These are phyloP conservation scores for Bombyx mandarina DNA, from an alignment of 1,140 invertebrate genomes.

Conservation along the genomic window DNA sequence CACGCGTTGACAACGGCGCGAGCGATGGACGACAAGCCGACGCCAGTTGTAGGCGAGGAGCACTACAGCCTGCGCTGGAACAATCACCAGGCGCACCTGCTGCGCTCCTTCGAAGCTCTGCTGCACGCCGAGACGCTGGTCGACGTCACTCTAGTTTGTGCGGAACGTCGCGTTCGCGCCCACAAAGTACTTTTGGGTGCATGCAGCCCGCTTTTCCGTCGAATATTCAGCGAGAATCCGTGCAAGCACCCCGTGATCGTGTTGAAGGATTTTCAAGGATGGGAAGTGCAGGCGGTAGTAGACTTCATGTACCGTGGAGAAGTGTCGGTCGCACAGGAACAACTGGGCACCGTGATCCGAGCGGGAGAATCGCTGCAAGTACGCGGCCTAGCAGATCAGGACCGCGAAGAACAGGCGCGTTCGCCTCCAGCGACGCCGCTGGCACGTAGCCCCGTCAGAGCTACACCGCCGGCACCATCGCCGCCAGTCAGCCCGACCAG, in stretches of 20 bases:
- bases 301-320: conserved; percentile 95
- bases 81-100: conserved; percentile 90
- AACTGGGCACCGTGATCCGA: conserved; percentile 84
- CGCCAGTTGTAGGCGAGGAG: conserved; percentile 71
- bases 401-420: conserved; percentile 60
- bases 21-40: conserved; percentile 58
- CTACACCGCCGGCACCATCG: conserved; percentile 48
- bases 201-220: conserved; percentile 91
- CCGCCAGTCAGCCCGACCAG: conserved; percentile 74
- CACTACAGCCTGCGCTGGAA: conserved; percentile 94
- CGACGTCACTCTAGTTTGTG: conserved; percentile 90
- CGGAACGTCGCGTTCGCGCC: conserved; percentile 84
- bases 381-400: conserved; percentile 82
- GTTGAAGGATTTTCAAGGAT: conserved; percentile 87
- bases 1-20: conserved; percentile 33
- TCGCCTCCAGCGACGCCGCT: conserved; percentile 68
- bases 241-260: conserved; percentile 95
- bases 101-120: conserved; percentile 87
- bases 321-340: conserved; percentile 88
- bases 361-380: conserved; percentile 90
- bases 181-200: conserved; percentile 93
- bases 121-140: conserved; percentile 88
- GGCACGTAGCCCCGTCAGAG: conserved; percentile 72
- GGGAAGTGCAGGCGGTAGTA: conserved; percentile 89
- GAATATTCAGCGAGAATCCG: conserved; percentile 91